Evolutionary conservation across 1,140 invertebrate species (phyloP).

Genomic region (Bradysia coprophila): DNA sequence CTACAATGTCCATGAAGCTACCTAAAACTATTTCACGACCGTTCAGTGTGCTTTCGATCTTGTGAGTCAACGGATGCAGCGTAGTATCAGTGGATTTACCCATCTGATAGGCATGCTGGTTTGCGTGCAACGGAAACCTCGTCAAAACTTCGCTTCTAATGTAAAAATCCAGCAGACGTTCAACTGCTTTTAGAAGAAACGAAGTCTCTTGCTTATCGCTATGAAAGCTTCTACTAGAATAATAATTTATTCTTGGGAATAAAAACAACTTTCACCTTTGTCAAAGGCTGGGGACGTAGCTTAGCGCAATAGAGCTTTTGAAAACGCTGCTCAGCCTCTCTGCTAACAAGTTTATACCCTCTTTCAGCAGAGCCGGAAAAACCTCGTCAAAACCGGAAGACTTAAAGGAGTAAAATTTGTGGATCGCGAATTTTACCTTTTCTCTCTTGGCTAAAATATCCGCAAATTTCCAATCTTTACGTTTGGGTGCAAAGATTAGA

Average conservation of each 20-base stretch:
- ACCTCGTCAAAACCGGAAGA: background rate
- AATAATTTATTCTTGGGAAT: no score
- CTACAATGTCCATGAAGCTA: constrained; percentile 1
- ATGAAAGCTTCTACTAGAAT: no score
- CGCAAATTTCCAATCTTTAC: background rate
- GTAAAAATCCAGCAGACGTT: constrained; percentile 7
- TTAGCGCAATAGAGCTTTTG: no score
- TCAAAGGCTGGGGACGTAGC: no score
- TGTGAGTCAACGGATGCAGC: background rate
- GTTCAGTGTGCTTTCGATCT: background rate
- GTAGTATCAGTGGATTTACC: background rate
- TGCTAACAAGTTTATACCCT: no score
- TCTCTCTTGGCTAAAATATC: background rate
- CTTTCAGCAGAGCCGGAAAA: background rate
- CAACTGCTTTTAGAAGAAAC: constrained; percentile 10
- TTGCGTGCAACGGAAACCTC: background rate
- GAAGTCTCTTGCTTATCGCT: constrained; percentile 4
- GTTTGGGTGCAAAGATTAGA: background rate
- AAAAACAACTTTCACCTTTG: no score
- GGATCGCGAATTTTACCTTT: background rate
- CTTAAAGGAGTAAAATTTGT: background rate
- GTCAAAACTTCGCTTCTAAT: constrained; percentile 2
- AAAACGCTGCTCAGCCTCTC: no score
- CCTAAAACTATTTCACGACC: background rate
- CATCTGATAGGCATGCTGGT: background rate